Evolutionary conservation across 2,888 invertebrate genomes (phyloP).

Genomic region (Arrhopalites spinosus): DNA sequence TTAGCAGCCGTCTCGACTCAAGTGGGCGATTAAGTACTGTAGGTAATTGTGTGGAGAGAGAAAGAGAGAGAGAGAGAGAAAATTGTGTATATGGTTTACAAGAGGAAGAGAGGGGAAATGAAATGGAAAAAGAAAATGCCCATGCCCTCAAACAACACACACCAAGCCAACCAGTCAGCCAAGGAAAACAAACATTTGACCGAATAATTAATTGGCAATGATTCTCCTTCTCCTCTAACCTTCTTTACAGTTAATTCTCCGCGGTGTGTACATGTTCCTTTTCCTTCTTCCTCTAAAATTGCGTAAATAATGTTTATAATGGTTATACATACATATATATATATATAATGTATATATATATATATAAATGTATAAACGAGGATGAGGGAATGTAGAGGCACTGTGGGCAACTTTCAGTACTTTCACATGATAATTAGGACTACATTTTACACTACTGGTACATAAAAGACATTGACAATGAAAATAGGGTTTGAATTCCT

Average conservation of each 20-base stretch:
- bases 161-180: neutral
- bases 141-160: neutral
- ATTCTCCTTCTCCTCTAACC: conserved; percentile 3
- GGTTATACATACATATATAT: neutral
- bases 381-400: too few species aligned
- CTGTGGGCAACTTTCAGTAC: too few species aligned
- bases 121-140: neutral
- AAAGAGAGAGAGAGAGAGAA: neutral
- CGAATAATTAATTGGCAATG: conserved; percentile 26
- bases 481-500: too few species aligned
- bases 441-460: too few species aligned
- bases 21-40: conserved; percentile 9
- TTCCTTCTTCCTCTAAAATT: too few species aligned
- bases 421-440: too few species aligned
- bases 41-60: neutral
- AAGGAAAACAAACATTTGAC: conserved; percentile 25
- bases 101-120: neutral
- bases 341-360: neutral
- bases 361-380: too few species aligned
- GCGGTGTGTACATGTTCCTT: too few species aligned
- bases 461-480: too few species aligned
- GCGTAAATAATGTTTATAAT: neutral
- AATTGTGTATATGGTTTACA: neutral
- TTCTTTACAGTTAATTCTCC: conserved; percentile 5
- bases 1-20: neutral